phyloP scores from a whole-genome alignment of 2,888 invertebrate species.

The Ligdia adustata region DNA sequence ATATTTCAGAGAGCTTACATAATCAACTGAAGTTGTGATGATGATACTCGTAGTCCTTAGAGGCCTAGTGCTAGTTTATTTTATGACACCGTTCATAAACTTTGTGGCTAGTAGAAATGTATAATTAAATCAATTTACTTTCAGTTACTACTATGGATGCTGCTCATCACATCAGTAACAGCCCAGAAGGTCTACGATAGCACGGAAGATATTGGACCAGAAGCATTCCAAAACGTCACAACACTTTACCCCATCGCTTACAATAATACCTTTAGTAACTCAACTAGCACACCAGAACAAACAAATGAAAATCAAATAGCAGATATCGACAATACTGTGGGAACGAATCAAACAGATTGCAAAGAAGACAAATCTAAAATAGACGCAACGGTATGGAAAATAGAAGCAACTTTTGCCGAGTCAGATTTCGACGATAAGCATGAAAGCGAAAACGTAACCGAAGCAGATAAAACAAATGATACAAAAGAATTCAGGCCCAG shows the following conservation, averaged over 20 bases:
- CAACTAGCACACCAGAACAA: constrained; percentile 11
- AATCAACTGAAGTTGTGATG: no score
- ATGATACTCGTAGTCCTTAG: no score
- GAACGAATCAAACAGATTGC: constrained; percentile 19
- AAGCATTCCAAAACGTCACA: constrained; percentile 52
- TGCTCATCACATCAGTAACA: constrained; percentile 41
- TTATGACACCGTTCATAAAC: no score
- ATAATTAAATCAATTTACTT: constrained; percentile 14
- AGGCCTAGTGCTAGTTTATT: no score
- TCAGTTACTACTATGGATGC: constrained; percentile 50
- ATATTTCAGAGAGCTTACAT: no score
- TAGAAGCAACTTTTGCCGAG: constrained; percentile 54
- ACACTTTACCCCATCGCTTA: constrained; percentile 57
- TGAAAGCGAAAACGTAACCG: constrained; percentile 37
- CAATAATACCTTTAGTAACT: constrained; percentile 19
- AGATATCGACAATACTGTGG: constrained; percentile 7
- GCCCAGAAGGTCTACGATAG: constrained; percentile 47
- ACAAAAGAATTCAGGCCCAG: constrained; percentile 77
- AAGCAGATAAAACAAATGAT: constrained; percentile 43
- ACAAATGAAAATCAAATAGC: constrained; percentile 14
- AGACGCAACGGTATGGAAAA: constrained; percentile 54
- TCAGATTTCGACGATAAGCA: constrained; percentile 42
- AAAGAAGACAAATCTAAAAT: constrained; percentile 30
- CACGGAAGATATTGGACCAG: constrained; percentile 42
- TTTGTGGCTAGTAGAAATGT: no score